These are phyloP conservation scores for Lasioglossum calceatum DNA, from an alignment of 2,888 invertebrate species.

Conservation along the genomic window DNA sequence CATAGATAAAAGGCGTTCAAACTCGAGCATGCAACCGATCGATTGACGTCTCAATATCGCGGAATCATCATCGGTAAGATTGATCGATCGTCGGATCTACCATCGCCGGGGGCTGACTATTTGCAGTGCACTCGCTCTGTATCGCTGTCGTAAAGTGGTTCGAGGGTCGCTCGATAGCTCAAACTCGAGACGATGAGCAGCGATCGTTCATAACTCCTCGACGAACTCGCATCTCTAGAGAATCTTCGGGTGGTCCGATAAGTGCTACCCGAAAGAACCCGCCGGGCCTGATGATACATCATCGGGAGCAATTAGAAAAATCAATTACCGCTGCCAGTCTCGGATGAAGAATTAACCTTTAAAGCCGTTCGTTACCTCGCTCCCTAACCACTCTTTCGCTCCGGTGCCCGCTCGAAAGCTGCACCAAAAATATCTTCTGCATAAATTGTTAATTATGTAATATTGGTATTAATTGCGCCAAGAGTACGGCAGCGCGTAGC, in stretches of 20 bases:
- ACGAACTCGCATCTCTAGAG: slow-evolving; percentile 1
- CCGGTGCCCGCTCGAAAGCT: neutral
- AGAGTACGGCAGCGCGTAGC: neutral
- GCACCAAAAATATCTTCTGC: neutral
- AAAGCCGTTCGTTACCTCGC: slow-evolving; percentile 8
- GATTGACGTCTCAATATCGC: slow-evolving; percentile 58
- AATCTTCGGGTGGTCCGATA: slow-evolving; percentile 5
- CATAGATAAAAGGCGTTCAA: slow-evolving; percentile 7
- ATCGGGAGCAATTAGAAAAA: slow-evolving; percentile 33
- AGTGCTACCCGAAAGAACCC: slow-evolving; percentile 11
- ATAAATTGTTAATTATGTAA: neutral
- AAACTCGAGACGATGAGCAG: slow-evolving; percentile 16
- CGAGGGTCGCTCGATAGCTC: slow-evolving; percentile 44
- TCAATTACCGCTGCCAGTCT: slow-evolving; percentile 29
- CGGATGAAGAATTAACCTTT: slow-evolving; percentile 14
- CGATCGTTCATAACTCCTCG: slow-evolving; percentile 31
- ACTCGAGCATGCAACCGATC: slow-evolving; percentile 7
- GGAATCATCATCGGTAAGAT: slow-evolving; percentile 41
- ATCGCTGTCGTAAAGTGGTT: slow-evolving; percentile 49
- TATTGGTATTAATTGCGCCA: neutral
- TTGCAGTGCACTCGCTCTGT: slow-evolving; percentile 27
- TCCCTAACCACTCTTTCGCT: neutral
- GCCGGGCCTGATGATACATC: slow-evolving; percentile 35
- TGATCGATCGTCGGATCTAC: slow-evolving; percentile 51
- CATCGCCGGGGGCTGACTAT: slow-evolving; percentile 21